A percentile compares a stretch with the other conserved stretches of the same genome.
Evolutionary conservation across 2,888 invertebrate species (phyloP).

Genomic region (Thera britannica): DNA sequence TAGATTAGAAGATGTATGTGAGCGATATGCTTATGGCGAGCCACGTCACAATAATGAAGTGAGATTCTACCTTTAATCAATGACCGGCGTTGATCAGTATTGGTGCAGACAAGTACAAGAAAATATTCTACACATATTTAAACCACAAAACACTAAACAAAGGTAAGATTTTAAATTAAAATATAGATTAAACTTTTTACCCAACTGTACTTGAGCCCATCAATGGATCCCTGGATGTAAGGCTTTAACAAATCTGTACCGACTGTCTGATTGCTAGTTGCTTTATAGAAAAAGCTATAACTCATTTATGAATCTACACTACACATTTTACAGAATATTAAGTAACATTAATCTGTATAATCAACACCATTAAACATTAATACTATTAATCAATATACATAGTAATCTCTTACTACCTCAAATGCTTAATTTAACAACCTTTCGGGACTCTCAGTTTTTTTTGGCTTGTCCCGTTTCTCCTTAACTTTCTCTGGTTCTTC

Average conservation of each 20-base stretch:
- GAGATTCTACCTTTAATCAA: too few relatives aligned
- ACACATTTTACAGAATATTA: neutral
- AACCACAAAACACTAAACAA: neutral
- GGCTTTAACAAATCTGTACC: neutral
- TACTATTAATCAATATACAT: constrained; percentile 32
- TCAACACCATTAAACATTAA: constrained; percentile 9
- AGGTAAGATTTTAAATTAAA: neutral
- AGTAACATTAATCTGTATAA: neutral
- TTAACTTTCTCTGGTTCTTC: constrained; percentile 55
- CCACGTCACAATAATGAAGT: too few relatives aligned
- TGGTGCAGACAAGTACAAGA: too few relatives aligned
- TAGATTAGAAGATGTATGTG: too few relatives aligned
- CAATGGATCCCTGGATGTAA: constrained; percentile 6
- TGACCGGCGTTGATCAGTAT: too few relatives aligned
- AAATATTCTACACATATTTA: neutral
- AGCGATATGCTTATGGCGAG: too few relatives aligned
- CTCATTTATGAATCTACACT: constrained; percentile 5
- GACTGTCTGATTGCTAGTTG: constrained; percentile 2
- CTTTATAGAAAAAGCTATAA: constrained; percentile 3
- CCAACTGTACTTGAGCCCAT: neutral
- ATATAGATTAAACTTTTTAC: constrained; percentile 3
- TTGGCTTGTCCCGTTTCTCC: constrained; percentile 61
- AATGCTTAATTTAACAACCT: constrained; percentile 71
- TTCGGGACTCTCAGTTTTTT: constrained; percentile 71
- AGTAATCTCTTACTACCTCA: constrained; percentile 64